phyloP scores from a whole-genome alignment of 2,113 vertebrate species.

The Eretmochelys imbricata region DNA sequence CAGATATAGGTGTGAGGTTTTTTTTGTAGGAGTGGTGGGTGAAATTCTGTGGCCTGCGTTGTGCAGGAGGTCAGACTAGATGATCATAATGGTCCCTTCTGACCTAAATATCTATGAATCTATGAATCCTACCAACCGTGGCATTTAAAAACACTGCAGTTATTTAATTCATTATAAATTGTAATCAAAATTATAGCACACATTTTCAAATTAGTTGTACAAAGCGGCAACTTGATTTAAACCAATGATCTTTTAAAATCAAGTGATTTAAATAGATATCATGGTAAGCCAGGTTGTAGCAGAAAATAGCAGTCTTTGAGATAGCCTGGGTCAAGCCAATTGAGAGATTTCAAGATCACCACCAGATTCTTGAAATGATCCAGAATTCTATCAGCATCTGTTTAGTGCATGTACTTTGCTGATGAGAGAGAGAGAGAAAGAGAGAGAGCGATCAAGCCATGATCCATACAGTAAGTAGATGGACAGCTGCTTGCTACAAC shows the following conservation, averaged over 20 bases:
- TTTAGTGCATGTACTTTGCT: not conserved
- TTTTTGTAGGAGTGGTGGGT: no score
- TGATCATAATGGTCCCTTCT: no score
- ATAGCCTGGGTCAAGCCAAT: not conserved
- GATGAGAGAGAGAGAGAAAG: not conserved
- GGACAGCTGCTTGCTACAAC: not conserved
- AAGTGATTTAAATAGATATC: not conserved
- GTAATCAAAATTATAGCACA: not conserved
- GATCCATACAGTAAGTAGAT: rapidly evolving
- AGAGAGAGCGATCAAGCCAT: not conserved
- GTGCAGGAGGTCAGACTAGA: no score
- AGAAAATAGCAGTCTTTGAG: not conserved
- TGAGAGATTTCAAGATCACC: not conserved
- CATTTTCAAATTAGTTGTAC: not conserved
- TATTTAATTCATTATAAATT: not conserved
- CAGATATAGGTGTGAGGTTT: no score
- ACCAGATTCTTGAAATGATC: not conserved
- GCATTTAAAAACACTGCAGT: not conserved
- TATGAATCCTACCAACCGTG: not conserved
- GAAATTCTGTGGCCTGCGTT: no score
- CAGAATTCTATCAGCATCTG: not conserved
- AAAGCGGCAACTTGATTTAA: not conserved
- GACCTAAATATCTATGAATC: no score
- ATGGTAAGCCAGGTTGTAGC: not conserved
- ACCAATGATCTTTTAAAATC: not conserved